Evolutionary conservation across 2,113 vertebrate genomes (phyloP), one percentile per base, ranked within the genome.

Genomic region (Lampris incognitus): DNA sequence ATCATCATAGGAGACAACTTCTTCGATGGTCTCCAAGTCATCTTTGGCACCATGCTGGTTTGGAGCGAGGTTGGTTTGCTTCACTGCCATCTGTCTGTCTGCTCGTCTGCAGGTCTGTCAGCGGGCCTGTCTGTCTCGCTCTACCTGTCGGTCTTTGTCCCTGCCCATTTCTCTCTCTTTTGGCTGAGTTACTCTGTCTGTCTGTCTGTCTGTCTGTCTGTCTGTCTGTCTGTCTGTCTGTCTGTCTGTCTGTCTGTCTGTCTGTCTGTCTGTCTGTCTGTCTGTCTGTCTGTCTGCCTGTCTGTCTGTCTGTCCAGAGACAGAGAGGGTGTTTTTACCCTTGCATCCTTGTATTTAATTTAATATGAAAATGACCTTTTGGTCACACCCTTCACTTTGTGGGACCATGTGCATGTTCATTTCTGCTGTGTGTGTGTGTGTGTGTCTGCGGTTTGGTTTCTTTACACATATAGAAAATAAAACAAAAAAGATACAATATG

Each of bases 1-100:
- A 94, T 94, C 87, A 94, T 94, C 90, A 94, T 94, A 48, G 94
- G 94, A n/a, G 94, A 94, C 90, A 94, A 94, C 88, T 94, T 94
- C 87, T 94, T 94, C 4, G 94, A 94, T 1, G 94, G 94, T n/a
- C 91, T 94, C 44, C 94, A 94, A 76, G 94, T 94, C 84, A 94
- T 94, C 88, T 94, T 94, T 24, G 93, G 94, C 42, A 94, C 93
- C 82, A 93, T 93, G 92, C 83, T 93, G 88, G 94, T 94, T 39
- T 94, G 94, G 94, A 94, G 94, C 44, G 94, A 94, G 92, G 94
- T 94, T 55, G 82, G 93, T 83, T 69, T 68, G 52, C 57, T 72
- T 24, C 55, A 54, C 68, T 67, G n/a, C 51, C 78, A 7, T 52
- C 78, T 52, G 74, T 62, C 73, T 70, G 78, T 69, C 76, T 70